phyloP scores from a whole-genome alignment of 64 coral and sea anemone species.

The Pocillopora verrucosa region DNA sequence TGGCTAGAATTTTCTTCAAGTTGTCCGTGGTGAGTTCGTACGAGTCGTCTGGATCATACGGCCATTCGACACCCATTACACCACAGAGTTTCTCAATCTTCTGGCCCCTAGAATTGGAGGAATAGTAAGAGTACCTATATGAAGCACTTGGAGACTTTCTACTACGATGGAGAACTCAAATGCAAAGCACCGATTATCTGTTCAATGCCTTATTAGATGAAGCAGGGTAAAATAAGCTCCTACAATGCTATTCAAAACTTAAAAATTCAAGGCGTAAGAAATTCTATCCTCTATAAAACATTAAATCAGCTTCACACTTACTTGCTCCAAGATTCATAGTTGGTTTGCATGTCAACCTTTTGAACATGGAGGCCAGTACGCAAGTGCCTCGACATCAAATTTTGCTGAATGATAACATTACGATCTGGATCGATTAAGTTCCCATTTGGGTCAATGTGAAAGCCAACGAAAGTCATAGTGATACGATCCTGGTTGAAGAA shows the following conservation, averaged over 20 bases:
- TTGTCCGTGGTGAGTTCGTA: slow-evolving; percentile 86
- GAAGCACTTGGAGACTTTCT: no score
- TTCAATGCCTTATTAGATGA: no score
- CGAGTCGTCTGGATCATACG: slow-evolving; percentile 61
- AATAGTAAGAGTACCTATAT: no score
- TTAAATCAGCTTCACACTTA: slow-evolving; percentile 15
- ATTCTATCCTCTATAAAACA: not conserved
- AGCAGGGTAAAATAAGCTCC: no score
- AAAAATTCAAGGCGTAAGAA: not conserved
- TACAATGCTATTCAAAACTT: no score
- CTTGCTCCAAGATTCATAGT: slow-evolving; percentile 72
- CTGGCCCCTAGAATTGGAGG: slow-evolving; percentile 31
- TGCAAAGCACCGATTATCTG: no score
- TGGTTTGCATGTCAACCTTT: slow-evolving; percentile 47
- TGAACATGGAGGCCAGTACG: slow-evolving; percentile 60
- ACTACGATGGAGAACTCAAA: no score
- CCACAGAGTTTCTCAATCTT: slow-evolving; percentile 69
- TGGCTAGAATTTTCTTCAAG: slow-evolving; percentile 76
- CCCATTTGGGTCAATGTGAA: slow-evolving; percentile 69
- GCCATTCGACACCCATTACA: slow-evolving; percentile 63
- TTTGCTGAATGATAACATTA: slow-evolving; percentile 34
- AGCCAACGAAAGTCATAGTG: slow-evolving; percentile 82
- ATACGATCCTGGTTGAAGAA: slow-evolving; percentile 81
- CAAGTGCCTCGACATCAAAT: slow-evolving; percentile 67
- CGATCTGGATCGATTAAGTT: slow-evolving; percentile 65